phyloP scores from a whole-genome alignment of 2,888 invertebrate species.

The Xanthorhoe designata region DNA sequence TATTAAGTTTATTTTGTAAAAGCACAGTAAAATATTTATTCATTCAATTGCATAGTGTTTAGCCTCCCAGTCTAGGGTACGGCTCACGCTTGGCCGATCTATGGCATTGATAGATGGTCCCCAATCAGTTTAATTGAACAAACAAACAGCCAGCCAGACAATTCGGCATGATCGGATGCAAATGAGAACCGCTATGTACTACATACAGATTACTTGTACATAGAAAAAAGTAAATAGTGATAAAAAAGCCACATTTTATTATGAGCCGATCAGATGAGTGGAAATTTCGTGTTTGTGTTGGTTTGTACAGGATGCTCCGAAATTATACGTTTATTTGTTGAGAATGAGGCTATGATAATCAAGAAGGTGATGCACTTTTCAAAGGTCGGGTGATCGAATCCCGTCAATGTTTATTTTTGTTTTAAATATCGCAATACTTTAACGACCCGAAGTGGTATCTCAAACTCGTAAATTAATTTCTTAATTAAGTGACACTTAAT shows the following conservation, averaged over 20 bases:
- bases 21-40: not conserved
- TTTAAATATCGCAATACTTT: conserved; percentile 30
- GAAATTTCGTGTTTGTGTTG: conserved; percentile 68
- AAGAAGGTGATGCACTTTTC: too few species aligned
- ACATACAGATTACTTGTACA: conserved; percentile 69
- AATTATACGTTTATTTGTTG: not conserved
- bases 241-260: conserved; percentile 85
- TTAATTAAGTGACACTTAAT: conserved; percentile 40
- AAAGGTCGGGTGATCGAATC: too few species aligned
- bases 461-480: conserved; percentile 42
- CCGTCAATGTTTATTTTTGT: not conserved
- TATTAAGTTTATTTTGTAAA: too few species aligned
- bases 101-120: conserved; percentile 23
- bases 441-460: conserved; percentile 40
- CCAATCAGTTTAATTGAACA: conserved; percentile 43
- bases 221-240: conserved; percentile 85
- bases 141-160: conserved; percentile 47
- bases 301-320: conserved; percentile 61
- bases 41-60: not conserved
- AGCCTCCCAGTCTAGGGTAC: not conserved
- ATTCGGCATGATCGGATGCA: conserved; percentile 50
- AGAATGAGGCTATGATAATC: too few species aligned
- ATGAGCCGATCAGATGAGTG: conserved; percentile 77
- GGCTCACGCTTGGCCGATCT: conserved; percentile 1
- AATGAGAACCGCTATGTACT: conserved; percentile 50